Evolutionary conservation across 1,140 invertebrate species (phyloP), one percentile per base, ranked within the genome.

Genomic region (Colletes gigas): DNA sequence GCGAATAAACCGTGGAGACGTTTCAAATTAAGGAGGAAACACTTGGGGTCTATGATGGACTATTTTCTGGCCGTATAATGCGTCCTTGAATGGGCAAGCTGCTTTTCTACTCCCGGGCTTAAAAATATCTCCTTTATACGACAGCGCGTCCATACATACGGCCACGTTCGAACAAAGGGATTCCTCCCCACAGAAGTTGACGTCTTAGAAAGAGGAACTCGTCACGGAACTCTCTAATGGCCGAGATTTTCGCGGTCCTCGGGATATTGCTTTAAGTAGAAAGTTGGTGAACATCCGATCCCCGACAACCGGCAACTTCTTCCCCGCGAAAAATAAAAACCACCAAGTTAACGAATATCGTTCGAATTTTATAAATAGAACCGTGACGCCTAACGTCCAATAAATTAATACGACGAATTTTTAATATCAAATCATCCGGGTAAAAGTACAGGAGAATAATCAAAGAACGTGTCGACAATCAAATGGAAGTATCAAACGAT

Each of bases 261-360:
- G 63, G 84, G 74, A 86, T 86, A 86, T 86, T 86, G 84, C 81
- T 85, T 85, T 86, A 86, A 86, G 85, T 86, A 67, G 85, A 86
- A 86, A 86, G 85, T 86, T 86, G 78, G 81, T 72, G 76, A 74
- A 66, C 71, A 80, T 82, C 72, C 47, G 76, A 74, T 83, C 82
- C 39, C 50, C 52, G 71, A 62, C 63, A 79, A 73, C 52, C 12
- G 44, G 39, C 60, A 63, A 14, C 83, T 14, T 57, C 60, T 14
- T 52, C 19, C 30, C 41, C 54, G 65, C 54, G 8, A 59, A 44
- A 77, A 55, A 82, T 75, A 78, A 82, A 55, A 82, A 55, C 12
- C 69, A 44, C 19, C 30, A 44, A 52, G 10, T 19, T 57, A 59
- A 63, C 39, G 59, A 47, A 73, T 54, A 62, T 71, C 6, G 66